Evolutionary conservation across 2,888 invertebrate genomes (phyloP), one percentile per base, ranked within the genome.

Genomic region (Drosophila tanythrix): DNA sequence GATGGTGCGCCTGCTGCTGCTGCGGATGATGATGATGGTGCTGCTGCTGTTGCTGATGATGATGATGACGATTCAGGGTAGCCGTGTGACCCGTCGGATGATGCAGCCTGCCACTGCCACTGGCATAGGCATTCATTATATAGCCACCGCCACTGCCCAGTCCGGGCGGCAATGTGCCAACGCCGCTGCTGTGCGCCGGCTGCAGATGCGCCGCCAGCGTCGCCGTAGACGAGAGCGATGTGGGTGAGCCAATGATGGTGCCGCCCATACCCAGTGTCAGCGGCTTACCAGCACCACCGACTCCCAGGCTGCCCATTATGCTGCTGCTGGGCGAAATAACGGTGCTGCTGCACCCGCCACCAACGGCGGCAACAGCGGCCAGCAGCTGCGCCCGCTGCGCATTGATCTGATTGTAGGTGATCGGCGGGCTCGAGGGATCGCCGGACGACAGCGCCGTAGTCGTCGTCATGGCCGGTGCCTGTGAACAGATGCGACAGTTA

Each of bases 361-460:
- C 85, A 25, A 86, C 82, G 15, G 92, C 89, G 7, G 92, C 91
- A 27, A 91, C 88, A 38, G 92, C 89, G 59, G 92, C 82, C 83
- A 93, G 64, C 51, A 92, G 87, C 76, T 93, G 92, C 7, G 93
- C 87, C 56, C 92, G 90, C 70, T 92, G 92, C 68, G 92, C 78
- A 70, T 87, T 92, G 81, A 93, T 91, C 89, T 93, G 93, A 89
- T 92, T 93, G 87, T 92, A 93, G 81, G 92, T 90, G 88, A 92
- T 83, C 79, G 91, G 85, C 62, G 90, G 83, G 73, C 79, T 90
- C 65, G 79, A 52, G 50, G 87, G 81, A 60, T 85, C 91, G 70
- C 78, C 79, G 76, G 89, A 43, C 70, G 89, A 40, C 72, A 88
- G 75, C 63, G 79, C 51, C 40, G 88, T 88, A 13, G 85, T 83